Base-by-base conservation (phyloP, 1,140 invertebrate species). In the Nebria ingens region DNA sequence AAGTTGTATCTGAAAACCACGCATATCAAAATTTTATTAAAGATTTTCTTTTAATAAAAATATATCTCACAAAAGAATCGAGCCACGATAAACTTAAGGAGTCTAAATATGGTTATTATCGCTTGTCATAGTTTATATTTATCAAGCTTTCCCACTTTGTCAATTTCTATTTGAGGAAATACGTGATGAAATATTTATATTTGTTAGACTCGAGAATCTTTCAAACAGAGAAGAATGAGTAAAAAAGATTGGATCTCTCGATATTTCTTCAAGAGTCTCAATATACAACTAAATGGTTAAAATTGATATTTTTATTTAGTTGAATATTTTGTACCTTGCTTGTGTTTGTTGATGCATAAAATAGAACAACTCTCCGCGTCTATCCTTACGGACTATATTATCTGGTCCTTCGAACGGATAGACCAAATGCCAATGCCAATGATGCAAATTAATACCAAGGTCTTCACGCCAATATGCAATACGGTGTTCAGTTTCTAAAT, bases 351-450 rank as follows among this genome's bases (percentile, higher is more conserved):
- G 78, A 68, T 88, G 85, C 84, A 87, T 86, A 63, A 86, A 87
- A 60, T 84, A 88, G 73, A 88, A 87, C 0, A 88, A 71, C 64
- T 88, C 86, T 1, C 86, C 86, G 19, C 85, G 74, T 21, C 85
- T 68, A 69, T 88, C 82, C 67, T 85, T 85, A 61, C 75, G 69
- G 1, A 86, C 83, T 50, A 85, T 76, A 42, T 68, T 63, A n/a
- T 70, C 71, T 12, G 76, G 66, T 1, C 78, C 77, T 55, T 84
- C 79, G 62, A 82, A 83, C 0, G 87, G 86, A 64, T 89, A 89
- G 2, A 89, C 83, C 53, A 89, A 71, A 70, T 90, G 87, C 87
- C 81, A 87, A 70, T 92, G 88, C 89, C 89, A 93, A 63, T 93
- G 86, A 67, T 85, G 83, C 1, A 85, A 74, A 68, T 87, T 88